A percentile compares a stretch with the other conserved stretches of the same genome.
Conservation (phyloP, 2,113 vertebrate species). For the Sturnira hondurensis region DNA sequence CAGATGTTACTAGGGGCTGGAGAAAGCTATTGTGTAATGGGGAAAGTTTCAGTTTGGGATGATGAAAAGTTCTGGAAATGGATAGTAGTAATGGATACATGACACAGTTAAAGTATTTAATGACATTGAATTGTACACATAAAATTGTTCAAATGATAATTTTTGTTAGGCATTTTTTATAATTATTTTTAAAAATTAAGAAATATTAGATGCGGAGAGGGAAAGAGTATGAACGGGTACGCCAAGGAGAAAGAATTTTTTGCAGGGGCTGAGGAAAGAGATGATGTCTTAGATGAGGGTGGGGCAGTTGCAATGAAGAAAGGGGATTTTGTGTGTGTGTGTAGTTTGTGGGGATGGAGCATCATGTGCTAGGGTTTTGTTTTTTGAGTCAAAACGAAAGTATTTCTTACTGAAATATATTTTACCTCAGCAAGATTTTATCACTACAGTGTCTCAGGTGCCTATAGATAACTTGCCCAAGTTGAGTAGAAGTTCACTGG, state of each 20-base stretch:
- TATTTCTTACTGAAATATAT: not conserved
- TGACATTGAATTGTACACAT: not conserved
- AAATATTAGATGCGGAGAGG: not conserved
- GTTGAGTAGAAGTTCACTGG: not conserved
- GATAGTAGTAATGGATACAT: not conserved
- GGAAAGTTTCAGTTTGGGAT: not conserved
- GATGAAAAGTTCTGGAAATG: not conserved
- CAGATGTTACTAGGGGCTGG: not conserved
- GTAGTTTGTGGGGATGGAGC: not conserved
- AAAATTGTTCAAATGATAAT: not conserved
- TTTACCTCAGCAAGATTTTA: not conserved
- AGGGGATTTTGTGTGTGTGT: not conserved
- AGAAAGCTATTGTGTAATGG: not conserved
- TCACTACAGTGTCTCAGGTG: not conserved
- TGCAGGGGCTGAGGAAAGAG: not conserved
- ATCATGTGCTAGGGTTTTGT: not conserved
- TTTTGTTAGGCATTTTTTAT: not conserved
- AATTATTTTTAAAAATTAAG: not conserved
- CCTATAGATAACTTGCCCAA: not conserved
- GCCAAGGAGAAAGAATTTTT: not conserved
- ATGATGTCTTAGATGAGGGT: not conserved
- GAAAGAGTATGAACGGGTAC: not conserved
- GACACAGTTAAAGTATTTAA: no score
- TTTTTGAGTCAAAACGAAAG: not conserved
- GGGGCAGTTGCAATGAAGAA: not conserved